Evolutionary conservation across 1,140 invertebrate genomes (phyloP).

Genomic region (Physella acuta): DNA sequence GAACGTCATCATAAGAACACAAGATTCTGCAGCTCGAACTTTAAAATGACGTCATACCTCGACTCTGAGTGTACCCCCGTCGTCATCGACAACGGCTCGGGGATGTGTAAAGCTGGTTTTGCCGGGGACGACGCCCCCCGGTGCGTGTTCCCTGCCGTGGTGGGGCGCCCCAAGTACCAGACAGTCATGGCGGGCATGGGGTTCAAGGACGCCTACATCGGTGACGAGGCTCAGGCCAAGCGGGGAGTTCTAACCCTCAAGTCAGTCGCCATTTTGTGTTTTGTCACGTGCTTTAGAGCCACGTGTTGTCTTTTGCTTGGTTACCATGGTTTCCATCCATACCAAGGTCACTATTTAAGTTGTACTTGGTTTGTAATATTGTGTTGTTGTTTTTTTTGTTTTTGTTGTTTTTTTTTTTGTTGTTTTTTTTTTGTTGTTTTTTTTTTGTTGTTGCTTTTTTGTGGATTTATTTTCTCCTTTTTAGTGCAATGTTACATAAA

Average conservation of each 20-base stretch:
- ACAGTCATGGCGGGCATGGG: constrained; percentile 98
- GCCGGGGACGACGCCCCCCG: constrained; percentile 82
- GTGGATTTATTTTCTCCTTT: too few species aligned
- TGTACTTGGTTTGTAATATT: not conserved
- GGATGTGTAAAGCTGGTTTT: constrained; percentile 78
- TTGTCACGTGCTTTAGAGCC: too few species aligned
- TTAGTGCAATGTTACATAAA: too few species aligned
- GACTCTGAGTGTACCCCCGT: constrained; percentile 74
- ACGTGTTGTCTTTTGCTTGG: too few species aligned
- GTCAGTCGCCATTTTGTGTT: too few species aligned
- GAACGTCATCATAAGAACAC: too few species aligned
- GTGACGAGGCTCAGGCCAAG: constrained; percentile 94
- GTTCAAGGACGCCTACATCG: constrained; percentile 94
- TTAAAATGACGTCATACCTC: not conserved
- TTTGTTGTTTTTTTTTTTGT: too few species aligned
- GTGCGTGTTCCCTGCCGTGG: constrained; percentile 64
- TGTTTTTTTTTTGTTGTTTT: too few species aligned
- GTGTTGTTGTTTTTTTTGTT: not conserved
- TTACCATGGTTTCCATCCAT: not conserved
- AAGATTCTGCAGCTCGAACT: too few species aligned
- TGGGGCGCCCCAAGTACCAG: constrained; percentile 69
- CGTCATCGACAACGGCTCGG: constrained; percentile 70
- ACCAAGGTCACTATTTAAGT: not conserved
- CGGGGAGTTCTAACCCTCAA: constrained; percentile 76
- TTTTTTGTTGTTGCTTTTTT: too few species aligned